phyloP scores from a whole-genome alignment of 37 sponge, comb jelly and placozoan genomes.

The Beroe ovata region DNA sequence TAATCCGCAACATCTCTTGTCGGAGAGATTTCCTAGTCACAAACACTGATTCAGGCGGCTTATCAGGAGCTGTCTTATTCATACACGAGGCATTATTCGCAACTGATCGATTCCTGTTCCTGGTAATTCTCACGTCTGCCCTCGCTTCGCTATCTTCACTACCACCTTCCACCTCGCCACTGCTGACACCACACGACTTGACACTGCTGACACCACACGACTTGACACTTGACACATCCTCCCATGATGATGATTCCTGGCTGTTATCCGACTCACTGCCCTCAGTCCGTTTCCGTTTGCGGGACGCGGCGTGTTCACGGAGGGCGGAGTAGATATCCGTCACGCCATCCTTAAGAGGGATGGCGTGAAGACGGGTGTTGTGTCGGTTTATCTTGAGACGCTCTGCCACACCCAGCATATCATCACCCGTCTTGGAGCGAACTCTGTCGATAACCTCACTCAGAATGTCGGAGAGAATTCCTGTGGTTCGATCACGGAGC shows the following conservation, averaged over 20 bases:
- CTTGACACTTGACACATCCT: neutral
- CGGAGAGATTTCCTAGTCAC: too few relatives aligned
- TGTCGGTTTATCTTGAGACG: neutral
- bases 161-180: neutral
- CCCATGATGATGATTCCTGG: neutral
- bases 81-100: too few relatives aligned
- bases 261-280: neutral
- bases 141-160: too few relatives aligned
- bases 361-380: constrained; percentile 1
- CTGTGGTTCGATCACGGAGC: constrained; percentile 2
- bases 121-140: too few relatives aligned
- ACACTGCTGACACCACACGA: neutral
- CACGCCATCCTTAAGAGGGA: constrained; percentile 31
- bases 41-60: too few relatives aligned
- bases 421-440: neutral
- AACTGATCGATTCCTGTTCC: too few relatives aligned
- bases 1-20: too few relatives aligned
- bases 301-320: neutral
- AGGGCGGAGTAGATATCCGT: constrained; percentile 15
- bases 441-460: constrained; percentile 39
- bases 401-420: constrained; percentile 30
- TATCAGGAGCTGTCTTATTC: too few relatives aligned
- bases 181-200: too few relatives aligned
- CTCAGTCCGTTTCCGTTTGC: neutral
- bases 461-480: constrained; percentile 11